These are phyloP conservation scores for Benitochromis conjunctus DNA, from an alignment of 2,113 vertebrate species.

Conservation along the genomic window DNA sequence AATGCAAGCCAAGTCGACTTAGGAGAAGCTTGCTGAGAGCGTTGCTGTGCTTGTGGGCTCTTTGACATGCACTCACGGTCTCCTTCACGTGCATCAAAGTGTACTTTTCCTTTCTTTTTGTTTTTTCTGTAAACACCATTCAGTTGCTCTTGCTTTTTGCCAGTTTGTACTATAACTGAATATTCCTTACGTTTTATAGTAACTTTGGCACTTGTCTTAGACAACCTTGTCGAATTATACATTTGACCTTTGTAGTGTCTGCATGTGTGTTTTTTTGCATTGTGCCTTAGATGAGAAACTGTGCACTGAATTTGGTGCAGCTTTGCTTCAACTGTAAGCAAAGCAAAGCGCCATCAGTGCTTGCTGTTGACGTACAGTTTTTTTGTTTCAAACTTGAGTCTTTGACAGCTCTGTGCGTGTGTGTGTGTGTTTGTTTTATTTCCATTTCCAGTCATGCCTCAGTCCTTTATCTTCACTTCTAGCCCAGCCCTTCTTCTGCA, in stretches of 20 bases:
- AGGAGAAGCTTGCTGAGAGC: constrained; percentile 40
- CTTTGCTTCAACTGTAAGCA: neutral
- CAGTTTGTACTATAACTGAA: neutral
- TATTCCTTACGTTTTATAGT: neutral
- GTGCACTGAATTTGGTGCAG: neutral
- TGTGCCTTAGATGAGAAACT: neutral
- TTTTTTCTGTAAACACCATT: neutral
- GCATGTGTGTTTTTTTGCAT: neutral
- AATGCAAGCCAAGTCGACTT: constrained; percentile 32
- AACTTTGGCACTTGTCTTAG: neutral
- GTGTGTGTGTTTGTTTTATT: neutral
- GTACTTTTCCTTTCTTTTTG: neutral
- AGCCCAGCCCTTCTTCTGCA: constrained; percentile 23
- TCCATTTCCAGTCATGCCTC: neutral
- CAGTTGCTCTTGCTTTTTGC: neutral
- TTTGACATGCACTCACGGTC: constrained; percentile 28
- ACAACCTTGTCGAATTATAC: neutral
- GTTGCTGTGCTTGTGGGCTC: constrained; percentile 16
- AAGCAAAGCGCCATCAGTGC: neutral
- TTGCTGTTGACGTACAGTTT: neutral
- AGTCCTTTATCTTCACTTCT: constrained; percentile 6
- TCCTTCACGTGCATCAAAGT: constrained; percentile 16
- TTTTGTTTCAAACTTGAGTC: neutral
- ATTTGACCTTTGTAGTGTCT: neutral
- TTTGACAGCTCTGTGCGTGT: neutral